These are phyloP conservation scores for Pheucticus melanocephalus DNA, from an alignment of 2,113 vertebrate species.

Conservation along the genomic window DNA sequence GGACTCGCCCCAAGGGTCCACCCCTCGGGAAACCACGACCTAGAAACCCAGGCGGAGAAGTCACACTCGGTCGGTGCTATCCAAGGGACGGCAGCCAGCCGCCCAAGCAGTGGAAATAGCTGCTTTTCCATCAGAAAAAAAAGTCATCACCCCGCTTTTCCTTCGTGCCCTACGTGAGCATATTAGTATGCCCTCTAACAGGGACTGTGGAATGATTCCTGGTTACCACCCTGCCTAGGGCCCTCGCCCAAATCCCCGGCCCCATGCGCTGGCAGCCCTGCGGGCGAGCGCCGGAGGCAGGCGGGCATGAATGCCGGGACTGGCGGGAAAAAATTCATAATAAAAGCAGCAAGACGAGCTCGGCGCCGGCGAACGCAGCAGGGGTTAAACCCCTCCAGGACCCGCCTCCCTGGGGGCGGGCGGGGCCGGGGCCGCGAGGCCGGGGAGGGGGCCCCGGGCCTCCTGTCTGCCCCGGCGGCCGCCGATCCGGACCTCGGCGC, in stretches of 20 bases:
- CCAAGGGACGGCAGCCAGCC: not conserved
- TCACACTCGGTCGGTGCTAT: fast-evolving
- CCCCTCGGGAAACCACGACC: not conserved
- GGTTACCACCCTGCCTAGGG: not conserved
- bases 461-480: not conserved
- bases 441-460: not conserved
- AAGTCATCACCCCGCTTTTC: not conserved
- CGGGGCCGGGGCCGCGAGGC: not conserved
- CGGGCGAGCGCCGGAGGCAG: not conserved
- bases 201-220: not conserved
- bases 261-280: not conserved
- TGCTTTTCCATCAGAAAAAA: not conserved
- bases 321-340: not conserved
- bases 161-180: not conserved
- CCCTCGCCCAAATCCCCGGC: not conserved
- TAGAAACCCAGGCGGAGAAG: not conserved
- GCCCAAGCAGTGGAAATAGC: not conserved
- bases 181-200: fast-evolving
- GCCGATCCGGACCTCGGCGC: not conserved
- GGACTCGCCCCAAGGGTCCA: not conserved
- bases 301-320: not conserved
- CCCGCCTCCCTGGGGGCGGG: not conserved
- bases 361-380: not conserved
- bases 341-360: not conserved
- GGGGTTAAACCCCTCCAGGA: not conserved